A percentile compares a stretch with the other conserved stretches of the same genome.
Conservation (phyloP, 2,113 vertebrate species). For the Triplophysa siluroides region DNA sequence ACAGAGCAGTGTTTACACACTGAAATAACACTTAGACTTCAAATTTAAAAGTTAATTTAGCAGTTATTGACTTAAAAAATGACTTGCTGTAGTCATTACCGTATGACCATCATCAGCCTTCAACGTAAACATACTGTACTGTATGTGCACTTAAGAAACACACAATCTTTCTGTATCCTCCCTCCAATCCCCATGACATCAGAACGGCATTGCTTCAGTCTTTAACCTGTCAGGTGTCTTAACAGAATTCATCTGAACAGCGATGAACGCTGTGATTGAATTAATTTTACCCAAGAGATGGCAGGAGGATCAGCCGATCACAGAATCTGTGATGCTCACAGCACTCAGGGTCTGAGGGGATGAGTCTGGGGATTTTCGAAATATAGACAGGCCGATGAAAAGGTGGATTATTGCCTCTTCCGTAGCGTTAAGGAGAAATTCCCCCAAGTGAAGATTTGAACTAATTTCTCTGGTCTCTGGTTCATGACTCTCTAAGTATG, state of each 20-base stretch:
- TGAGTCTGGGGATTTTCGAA: neutral
- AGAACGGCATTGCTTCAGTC: neutral
- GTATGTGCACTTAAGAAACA: neutral
- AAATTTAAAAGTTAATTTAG: no score
- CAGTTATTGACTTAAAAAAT: neutral
- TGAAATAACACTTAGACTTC: no score
- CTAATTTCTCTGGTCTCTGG: neutral
- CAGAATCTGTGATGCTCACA: neutral
- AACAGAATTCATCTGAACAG: neutral
- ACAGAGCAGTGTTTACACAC: no score
- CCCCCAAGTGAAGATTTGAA: neutral
- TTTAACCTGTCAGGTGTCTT: constrained; percentile 1
- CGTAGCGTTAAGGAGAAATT: neutral
- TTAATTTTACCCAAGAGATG: neutral
- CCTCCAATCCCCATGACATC: neutral
- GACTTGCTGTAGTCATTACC: neutral
- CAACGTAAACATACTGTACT: neutral
- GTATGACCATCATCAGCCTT: neutral
- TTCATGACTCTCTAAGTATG: neutral
- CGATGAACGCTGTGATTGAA: neutral
- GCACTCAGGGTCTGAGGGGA: neutral
- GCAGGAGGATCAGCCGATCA: constrained; percentile 6
- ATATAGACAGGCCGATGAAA: constrained; percentile 12
- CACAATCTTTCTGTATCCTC: neutral
- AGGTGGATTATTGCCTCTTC: constrained; percentile 19